Percentiles rank a stretch among this genome's conserved stretches.
phyloP scores from a whole-genome alignment of 2,113 vertebrate species.

The Phrynosoma blainvillii region DNA sequence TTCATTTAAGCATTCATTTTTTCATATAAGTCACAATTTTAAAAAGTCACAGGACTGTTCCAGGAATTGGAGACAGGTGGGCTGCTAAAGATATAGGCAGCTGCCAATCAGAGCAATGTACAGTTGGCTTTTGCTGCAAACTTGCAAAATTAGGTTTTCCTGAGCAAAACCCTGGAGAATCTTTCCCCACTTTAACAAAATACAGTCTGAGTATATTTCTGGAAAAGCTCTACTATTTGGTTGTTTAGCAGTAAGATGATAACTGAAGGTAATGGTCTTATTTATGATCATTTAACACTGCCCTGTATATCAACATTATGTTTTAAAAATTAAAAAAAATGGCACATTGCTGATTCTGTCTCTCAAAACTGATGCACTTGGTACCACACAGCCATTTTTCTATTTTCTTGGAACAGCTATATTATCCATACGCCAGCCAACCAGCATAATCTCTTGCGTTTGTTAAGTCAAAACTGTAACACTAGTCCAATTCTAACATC shows the following conservation, averaged over 20 bases:
- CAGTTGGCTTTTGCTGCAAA: neutral
- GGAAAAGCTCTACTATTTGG: neutral
- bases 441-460: neutral
- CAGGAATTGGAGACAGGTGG: neutral
- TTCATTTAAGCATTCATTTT: neutral
- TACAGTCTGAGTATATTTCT: neutral
- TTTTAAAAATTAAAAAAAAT: neutral
- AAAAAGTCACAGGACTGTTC: neutral
- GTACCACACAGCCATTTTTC: neutral
- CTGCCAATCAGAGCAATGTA: neutral
- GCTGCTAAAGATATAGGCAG: neutral
- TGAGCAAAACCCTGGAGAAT: neutral
- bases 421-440: neutral
- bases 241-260: slow-evolving; percentile 16
- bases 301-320: neutral
- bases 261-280: slow-evolving; percentile 28
- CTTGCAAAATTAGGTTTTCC: neutral
- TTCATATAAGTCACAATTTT: neutral
- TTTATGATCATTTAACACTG: neutral
- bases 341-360: neutral
- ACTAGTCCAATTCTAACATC: neutral
- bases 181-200: neutral
- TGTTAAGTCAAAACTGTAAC: neutral
- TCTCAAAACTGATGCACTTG: neutral
- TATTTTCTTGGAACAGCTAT: neutral